phyloP scores from a whole-genome alignment of 2,797 vertebrate species.

The Parotocinclus haroldoi region DNA sequence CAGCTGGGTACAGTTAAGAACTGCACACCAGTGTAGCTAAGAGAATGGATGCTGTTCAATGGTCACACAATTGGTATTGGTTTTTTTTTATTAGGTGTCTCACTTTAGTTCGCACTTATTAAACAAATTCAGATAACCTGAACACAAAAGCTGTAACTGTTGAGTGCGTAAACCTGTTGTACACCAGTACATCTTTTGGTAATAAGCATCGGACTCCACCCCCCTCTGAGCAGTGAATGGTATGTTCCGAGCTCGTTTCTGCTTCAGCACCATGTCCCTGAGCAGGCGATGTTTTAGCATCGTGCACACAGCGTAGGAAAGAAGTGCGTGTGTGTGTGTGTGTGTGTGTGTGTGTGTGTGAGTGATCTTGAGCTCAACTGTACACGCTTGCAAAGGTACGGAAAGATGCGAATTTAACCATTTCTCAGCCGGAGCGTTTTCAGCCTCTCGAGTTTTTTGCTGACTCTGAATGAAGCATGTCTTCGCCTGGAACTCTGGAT shows the following conservation, averaged over 20 bases:
- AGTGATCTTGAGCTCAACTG: slow-evolving; percentile 10
- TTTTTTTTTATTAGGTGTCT: too few species aligned
- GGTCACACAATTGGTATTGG: too few species aligned
- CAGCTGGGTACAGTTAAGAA: too few species aligned
- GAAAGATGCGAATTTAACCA: slow-evolving; percentile 35
- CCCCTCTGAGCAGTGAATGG: slow-evolving; percentile 65
- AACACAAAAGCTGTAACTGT: too few species aligned
- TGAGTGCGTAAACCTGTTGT: too few species aligned
- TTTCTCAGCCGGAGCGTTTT: slow-evolving; percentile 29
- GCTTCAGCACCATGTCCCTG: slow-evolving; percentile 46
- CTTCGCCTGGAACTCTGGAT: slow-evolving; percentile 74
- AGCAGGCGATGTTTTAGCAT: slow-evolving; percentile 57
- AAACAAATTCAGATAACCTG: too few species aligned
- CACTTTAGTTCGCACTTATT: too few species aligned
- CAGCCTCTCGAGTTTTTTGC: slow-evolving; percentile 6
- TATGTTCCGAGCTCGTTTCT: slow-evolving; percentile 71
- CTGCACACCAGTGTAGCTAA: too few species aligned
- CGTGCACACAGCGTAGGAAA: slow-evolving; percentile 54
- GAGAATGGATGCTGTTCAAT: too few species aligned
- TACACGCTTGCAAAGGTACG: slow-evolving; percentile 5
- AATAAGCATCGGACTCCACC: slow-evolving; percentile 16
- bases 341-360: not conserved
- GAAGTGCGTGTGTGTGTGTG: not conserved
- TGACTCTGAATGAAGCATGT: slow-evolving; percentile 61
- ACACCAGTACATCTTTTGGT: not conserved